Conservation (phyloP, 1,140 invertebrate species). For the Acromyrmex echinatior region DNA sequence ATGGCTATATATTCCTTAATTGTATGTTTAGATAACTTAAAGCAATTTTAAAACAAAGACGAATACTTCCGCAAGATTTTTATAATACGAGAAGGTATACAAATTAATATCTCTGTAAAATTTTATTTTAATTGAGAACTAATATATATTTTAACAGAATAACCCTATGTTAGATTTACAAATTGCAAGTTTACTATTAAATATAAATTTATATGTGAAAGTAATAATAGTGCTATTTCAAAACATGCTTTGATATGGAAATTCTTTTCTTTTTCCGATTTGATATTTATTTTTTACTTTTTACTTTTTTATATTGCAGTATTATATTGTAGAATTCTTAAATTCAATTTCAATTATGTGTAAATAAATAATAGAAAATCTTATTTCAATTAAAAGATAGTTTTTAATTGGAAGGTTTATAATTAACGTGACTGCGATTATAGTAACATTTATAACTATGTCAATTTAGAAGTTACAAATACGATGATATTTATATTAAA, state of each 20-base stretch:
- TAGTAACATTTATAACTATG: not conserved
- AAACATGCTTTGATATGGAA: not conserved
- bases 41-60: no score
- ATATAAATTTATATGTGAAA: slow-evolving; percentile 26
- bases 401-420: not conserved
- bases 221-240: not conserved
- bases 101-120: slow-evolving; percentile 11
- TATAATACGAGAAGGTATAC: slow-evolving; percentile 12
- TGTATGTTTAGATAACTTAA: not conserved
- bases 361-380: not conserved
- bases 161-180: not conserved
- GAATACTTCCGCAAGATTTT: slow-evolving; percentile 44
- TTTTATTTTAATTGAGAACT: slow-evolving; percentile 5
- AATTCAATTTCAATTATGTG: not conserved
- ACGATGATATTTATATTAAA: not conserved
- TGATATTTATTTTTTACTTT: not conserved
- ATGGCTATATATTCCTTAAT: no score
- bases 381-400: not conserved
- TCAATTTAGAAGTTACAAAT: not conserved
- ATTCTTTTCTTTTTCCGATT: not conserved
- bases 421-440: not conserved
- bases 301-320: not conserved
- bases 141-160: slow-evolving; percentile 13
- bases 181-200: not conserved
- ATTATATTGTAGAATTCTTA: not conserved